Evolutionary conservation across 2,888 invertebrate species (phyloP).

Genomic region (Himalopsyche tibetana): DNA sequence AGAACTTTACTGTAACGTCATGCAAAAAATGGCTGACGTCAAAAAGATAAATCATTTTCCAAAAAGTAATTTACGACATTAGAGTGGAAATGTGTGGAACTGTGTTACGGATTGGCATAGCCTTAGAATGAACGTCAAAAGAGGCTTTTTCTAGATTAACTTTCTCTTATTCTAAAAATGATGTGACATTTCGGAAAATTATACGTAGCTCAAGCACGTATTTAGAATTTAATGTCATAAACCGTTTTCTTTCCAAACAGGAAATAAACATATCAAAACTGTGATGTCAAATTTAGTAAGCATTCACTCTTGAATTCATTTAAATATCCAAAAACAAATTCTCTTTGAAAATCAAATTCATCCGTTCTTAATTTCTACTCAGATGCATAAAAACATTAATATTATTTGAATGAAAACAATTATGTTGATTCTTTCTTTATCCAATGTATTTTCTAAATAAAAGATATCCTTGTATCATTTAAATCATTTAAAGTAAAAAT

Average conservation of each 20-base stretch:
- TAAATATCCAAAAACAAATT: no score
- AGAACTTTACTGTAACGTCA: background rate
- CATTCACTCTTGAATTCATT: no score
- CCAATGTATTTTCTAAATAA: no score
- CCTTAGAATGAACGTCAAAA: slow-evolving; percentile 1
- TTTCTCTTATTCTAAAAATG: background rate
- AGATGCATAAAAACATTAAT: no score
- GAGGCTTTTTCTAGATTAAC: slow-evolving; percentile 21
- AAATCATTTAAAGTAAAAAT: no score
- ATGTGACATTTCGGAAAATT: slow-evolving; percentile 3
- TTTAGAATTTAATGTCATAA: background rate
- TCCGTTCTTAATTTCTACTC: no score
- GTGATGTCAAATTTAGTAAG: background rate
- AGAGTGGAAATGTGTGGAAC: background rate
- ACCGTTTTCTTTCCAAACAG: background rate
- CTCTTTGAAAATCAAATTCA: no score
- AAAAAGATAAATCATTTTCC: slow-evolving; percentile 23
- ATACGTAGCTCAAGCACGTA: background rate
- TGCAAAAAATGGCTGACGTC: slow-evolving; percentile 11
- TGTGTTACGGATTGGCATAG: slow-evolving; percentile 15
- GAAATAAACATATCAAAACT: background rate
- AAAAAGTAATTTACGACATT: slow-evolving; percentile 14
- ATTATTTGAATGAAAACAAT: no score
- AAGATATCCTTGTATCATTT: no score
- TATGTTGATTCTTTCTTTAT: no score